Evolutionary conservation across 92 coral and sea anemone species (phyloP), one percentile per base, ranked within the genome.

Genomic region (Bergia puertoricense): DNA sequence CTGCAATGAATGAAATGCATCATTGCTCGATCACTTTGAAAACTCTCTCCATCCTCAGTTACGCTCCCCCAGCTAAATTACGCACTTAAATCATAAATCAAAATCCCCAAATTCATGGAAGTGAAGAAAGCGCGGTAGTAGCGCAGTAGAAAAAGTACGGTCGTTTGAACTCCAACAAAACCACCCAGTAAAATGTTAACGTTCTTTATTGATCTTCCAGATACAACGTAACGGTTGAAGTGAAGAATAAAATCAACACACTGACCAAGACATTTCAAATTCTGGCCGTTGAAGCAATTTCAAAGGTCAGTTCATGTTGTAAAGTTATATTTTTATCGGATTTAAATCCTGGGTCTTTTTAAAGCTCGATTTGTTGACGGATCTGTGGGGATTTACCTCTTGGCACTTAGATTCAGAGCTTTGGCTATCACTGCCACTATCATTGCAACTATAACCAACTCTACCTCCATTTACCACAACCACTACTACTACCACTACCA

Each of bases 191-290:
- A 77, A 18, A 42, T 6, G 48, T 7, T 77, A 36, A 15, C 11
- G 39, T 79, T 14, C 20, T 37, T 38, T 20, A n/a, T 81, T 62
- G 69, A 39, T 8, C 38, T 82, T 82, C 16, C 76, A 82, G 86
- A n/a, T 62, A 82, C 75, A 82, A 82, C 42, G 75, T 82, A 62
- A 82, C 86, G 40, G 76, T 82, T 9, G 56, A 65, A 44, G 57
- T n/a, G 56, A 82, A 71, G 36, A 82, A 82, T 82, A 67, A 82
- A 45, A 82, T 82, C 62, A 82, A 67, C 74, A 82, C 76, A 14
- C 23, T 82, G 11, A 36, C 51, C 5, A 82, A 43, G 4, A 82
- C 86, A 37, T 20, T 82, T 67, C 86, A 67, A 66, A 82, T 82
- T 82, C 48, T 82, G 43, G 86, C 67, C 76, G 6, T 66, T 22